A percentile compares a stretch with the other conserved stretches of the same genome.
phyloP scores from a whole-genome alignment of 2,888 invertebrate species.

The Poecilus cupreus region DNA sequence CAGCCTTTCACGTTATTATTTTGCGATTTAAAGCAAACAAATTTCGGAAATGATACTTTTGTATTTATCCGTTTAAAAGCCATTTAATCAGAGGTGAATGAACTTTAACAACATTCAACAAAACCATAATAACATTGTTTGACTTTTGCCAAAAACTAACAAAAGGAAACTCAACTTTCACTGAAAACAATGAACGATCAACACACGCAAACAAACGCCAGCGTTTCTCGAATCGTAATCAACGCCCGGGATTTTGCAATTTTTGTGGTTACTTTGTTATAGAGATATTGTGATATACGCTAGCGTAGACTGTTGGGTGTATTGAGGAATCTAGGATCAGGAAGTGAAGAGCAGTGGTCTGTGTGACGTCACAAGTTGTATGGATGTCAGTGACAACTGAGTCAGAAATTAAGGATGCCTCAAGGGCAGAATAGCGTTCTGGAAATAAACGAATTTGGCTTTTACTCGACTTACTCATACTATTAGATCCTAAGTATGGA shows the following conservation, averaged over 20 bases:
- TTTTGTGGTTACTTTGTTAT: not conserved
- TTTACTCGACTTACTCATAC: too few relatives aligned
- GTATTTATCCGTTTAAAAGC: not conserved
- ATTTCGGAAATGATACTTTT: too few relatives aligned
- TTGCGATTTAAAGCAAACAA: too few relatives aligned
- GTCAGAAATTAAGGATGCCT: slow-evolving; percentile 33
- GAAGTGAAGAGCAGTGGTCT: slow-evolving; percentile 20
- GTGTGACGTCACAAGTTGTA: slow-evolving; percentile 26
- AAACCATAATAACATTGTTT: not conserved
- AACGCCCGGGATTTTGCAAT: not conserved
- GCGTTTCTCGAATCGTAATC: slow-evolving; percentile 20
- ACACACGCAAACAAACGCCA: not conserved
- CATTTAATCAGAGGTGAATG: slow-evolving; percentile 1
- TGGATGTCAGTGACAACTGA: slow-evolving; percentile 12
- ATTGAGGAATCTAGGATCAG: not conserved
- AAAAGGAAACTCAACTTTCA: slow-evolving; percentile 28
- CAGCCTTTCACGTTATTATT: too few relatives aligned
- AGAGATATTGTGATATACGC: not conserved
- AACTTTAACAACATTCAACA: not conserved
- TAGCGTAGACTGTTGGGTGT: not conserved
- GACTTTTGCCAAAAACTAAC: slow-evolving; percentile 24
- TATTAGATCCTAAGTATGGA: too few relatives aligned
- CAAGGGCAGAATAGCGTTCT: not conserved
- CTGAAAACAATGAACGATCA: slow-evolving; percentile 10
- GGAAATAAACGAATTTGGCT: too few relatives aligned